Percentiles rank a stretch among this genome's conserved stretches.
Evolutionary conservation across 2,797 vertebrate genomes (phyloP).

Genomic region (Lateolabrax maculatus): DNA sequence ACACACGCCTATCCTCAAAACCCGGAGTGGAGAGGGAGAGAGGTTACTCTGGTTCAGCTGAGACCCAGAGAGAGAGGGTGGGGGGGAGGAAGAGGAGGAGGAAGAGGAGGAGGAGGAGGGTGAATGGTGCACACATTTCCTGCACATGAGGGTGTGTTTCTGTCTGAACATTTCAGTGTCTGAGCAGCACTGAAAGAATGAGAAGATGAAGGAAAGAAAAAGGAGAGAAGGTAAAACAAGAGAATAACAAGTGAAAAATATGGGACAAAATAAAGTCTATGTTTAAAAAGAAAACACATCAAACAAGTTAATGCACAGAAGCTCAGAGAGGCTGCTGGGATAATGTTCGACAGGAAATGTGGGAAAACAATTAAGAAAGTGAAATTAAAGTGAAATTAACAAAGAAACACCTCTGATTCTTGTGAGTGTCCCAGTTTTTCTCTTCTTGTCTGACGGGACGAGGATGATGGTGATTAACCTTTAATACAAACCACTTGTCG

Average conservation of each 20-base stretch:
- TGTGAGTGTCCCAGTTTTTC: not conserved
- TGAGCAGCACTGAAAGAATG: not conserved
- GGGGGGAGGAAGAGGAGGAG: not conserved
- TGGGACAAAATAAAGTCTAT: fast-evolving
- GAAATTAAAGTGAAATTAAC: not conserved
- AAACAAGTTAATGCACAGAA: not conserved
- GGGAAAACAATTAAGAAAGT: not conserved
- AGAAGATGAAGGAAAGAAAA: too few species aligned
- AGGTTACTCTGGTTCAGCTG: slow-evolving; percentile 71
- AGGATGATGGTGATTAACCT: not conserved
- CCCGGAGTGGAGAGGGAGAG: slow-evolving; percentile 22
- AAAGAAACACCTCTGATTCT: too few species aligned
- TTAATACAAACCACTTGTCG: not conserved
- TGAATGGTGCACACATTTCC: slow-evolving; percentile 36
- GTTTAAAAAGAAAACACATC: not conserved
- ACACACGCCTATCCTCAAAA: slow-evolving; percentile 46
- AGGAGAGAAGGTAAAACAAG: fast-evolving
- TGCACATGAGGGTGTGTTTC: slow-evolving; percentile 45
- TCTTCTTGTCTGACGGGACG: not conserved
- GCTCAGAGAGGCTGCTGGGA: not conserved
- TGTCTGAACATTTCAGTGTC: slow-evolving; percentile 13
- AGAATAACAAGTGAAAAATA: not conserved
- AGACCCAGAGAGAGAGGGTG: slow-evolving; percentile 20
- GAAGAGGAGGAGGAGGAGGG: slow-evolving; percentile 12
- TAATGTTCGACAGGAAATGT: not conserved